These are phyloP conservation scores for Brenthis daphne DNA, from an alignment of 2,888 invertebrate genomes.

Conservation along the genomic window DNA sequence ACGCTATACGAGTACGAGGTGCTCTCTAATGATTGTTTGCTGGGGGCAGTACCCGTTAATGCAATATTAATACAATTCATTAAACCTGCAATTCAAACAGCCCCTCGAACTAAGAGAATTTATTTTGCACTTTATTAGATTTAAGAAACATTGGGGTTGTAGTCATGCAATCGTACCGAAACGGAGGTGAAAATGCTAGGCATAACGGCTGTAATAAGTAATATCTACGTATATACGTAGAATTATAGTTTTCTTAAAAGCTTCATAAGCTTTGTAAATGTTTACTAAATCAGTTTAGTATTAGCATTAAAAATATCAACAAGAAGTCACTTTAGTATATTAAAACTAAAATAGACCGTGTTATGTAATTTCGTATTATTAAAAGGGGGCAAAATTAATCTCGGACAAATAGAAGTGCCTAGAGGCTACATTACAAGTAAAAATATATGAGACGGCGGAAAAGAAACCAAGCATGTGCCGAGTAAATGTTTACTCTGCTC, in stretches of 20 bases:
- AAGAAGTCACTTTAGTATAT: neutral
- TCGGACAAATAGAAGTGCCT: constrained; percentile 67
- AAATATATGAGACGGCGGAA: constrained; percentile 81
- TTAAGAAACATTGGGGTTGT: constrained; percentile 37
- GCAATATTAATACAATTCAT: constrained; percentile 83
- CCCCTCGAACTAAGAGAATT: constrained; percentile 46
- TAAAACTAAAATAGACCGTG: constrained; percentile 12
- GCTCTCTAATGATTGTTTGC: constrained; percentile 78
- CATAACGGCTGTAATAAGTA: neutral
- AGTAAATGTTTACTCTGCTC: constrained; percentile 76
- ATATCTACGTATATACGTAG: neutral
- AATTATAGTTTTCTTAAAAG: constrained; percentile 3
- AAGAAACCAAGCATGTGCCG: constrained; percentile 81
- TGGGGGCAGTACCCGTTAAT: constrained; percentile 73
- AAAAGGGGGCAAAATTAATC: constrained; percentile 68
- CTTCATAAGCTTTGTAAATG: neutral
- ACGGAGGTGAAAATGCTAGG: neutral
- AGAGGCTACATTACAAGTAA: constrained; percentile 76
- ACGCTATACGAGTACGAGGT: constrained; percentile 53
- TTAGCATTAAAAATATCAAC: too few species aligned
- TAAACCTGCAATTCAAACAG: constrained; percentile 75
- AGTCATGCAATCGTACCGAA: constrained; percentile 10
- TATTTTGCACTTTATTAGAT: constrained; percentile 46
- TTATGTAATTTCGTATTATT: constrained; percentile 34
- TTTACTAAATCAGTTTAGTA: too few species aligned